Evolutionary conservation across 2,888 invertebrate species (phyloP).

Genomic region (Eupithecia dodoneata): DNA sequence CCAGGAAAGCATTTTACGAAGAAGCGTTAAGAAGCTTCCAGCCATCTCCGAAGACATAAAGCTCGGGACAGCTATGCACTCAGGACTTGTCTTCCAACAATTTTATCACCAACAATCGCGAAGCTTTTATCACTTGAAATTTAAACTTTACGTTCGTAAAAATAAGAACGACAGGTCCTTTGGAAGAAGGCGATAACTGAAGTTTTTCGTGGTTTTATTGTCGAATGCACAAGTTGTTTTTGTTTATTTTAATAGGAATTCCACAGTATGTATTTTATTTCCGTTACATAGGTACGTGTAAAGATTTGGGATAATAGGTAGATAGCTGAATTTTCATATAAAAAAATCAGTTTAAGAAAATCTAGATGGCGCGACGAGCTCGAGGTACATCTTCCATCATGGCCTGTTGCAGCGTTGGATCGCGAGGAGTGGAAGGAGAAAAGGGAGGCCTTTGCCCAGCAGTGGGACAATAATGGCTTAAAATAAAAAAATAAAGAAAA

Average conservation of each 20-base stretch:
- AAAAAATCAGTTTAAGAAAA: neutral
- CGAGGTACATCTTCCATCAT: too few relatives aligned
- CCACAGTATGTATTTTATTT: slow-evolving; percentile 11
- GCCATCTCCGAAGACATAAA: slow-evolving; percentile 73
- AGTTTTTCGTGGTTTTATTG: slow-evolving; percentile 43
- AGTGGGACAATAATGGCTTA: too few relatives aligned
- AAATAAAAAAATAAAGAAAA: neutral
- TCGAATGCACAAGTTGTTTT: slow-evolving; percentile 48
- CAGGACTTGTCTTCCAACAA: slow-evolving; percentile 61
- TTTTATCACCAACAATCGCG: slow-evolving; percentile 36
- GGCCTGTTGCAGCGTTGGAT: too few relatives aligned
- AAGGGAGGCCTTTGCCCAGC: too few relatives aligned
- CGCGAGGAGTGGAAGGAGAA: too few relatives aligned
- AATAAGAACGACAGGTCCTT: slow-evolving; percentile 36
- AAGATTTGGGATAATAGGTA: neutral
- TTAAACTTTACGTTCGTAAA: slow-evolving; percentile 50
- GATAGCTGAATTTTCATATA: neutral
- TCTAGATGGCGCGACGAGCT: too few relatives aligned
- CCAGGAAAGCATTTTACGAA: slow-evolving; percentile 71
- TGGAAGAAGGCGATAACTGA: slow-evolving; percentile 28
- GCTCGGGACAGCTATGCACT: slow-evolving; percentile 74
- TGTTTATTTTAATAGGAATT: slow-evolving; percentile 46
- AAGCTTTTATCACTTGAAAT: slow-evolving; percentile 39
- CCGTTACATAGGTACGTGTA: neutral
- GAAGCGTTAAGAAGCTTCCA: slow-evolving; percentile 74